A percentile compares a stretch with the other conserved stretches of the same genome.
Conservation (phyloP, 2,797 vertebrate species). For the Sebastes wilsoni region DNA sequence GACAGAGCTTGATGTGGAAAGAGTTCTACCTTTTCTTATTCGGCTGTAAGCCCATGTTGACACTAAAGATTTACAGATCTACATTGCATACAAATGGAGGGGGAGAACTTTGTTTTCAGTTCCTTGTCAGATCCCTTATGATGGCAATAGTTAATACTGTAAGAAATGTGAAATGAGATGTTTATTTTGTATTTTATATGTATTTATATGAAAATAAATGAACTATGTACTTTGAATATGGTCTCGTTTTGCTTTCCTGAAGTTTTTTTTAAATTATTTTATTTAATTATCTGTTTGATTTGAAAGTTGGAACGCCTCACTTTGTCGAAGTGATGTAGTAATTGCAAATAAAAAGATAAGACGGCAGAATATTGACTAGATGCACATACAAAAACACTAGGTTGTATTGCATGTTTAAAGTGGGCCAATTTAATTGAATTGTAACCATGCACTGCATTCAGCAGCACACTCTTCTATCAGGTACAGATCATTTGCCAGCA, state of each 20-base stretch:
- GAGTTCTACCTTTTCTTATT: background rate
- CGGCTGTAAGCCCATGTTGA: constrained; percentile 5
- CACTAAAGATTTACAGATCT: constrained; percentile 12
- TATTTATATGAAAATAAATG: constrained; percentile 82
- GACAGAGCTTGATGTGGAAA: constrained; percentile 20
- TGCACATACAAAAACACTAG: too few relatives aligned
- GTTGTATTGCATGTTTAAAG: too few relatives aligned
- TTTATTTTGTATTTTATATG: constrained; percentile 77
- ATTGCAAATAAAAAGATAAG: background rate
- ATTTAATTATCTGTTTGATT: background rate
- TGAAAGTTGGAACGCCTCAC: background rate
- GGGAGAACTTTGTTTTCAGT: background rate
- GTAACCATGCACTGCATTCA: background rate
- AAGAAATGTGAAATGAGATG: constrained; percentile 50
- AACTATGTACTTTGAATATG: constrained; percentile 39
- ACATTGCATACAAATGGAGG: background rate
- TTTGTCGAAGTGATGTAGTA: background rate
- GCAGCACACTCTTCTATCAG: background rate
- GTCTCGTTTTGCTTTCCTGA: background rate
- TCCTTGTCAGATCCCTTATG: constrained; percentile 4
- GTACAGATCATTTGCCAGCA: background rate
- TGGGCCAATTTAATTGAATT: too few relatives aligned
- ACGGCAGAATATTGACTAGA: background rate
- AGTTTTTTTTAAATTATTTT: background rate
- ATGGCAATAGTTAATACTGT: constrained; percentile 49